Base-by-base conservation (phyloP, 2,888 invertebrate genomes). In the Synanthedon vespiformis region DNA sequence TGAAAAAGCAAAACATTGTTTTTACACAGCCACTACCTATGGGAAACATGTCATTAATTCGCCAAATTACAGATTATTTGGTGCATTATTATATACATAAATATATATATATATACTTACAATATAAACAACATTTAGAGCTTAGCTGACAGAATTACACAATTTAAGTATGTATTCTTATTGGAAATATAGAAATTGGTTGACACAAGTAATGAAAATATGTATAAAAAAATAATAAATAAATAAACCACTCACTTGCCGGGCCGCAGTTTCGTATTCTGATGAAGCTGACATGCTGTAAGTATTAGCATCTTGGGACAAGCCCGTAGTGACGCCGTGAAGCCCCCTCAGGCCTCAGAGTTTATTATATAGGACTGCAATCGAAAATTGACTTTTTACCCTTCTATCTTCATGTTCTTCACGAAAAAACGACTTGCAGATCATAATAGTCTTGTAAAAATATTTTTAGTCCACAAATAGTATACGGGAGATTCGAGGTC, bases 251-350 rank as follows among this genome's bases (percentile, higher is more conserved):
- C 88, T 86, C 60, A 88, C 88, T 86, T 86, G 84, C 76, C 80
- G 87, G 86, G 86, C 84, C 85, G 77, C 70, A 65, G 85, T 68
- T 83, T 87, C 83, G 73, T 80, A 80, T 74, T 87, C 87, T 80
- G 86, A 77, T 79, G 86, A 71, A 73, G 87, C 76, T 72, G 88
- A 88, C 88, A 88, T 88, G 73, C 82, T 84, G 85, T 80, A 76
- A 77, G 80, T 73, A 85, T 77, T 81, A 76, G 77, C 88, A 88
- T 88, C 85, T 88, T 88, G 87, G 86, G 87, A 78, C 77, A 75
- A 82, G 70, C 86, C 84, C 86, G 75, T 81, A 83, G 84, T 83
- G 83, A 83, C 70, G 78, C 74, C 74, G 73, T 74, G 85, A 80
- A 83, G 81, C 71, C 77, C 84, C 64, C 74, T 76, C 70, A 74